Base-by-base conservation (phyloP, 2,113 vertebrate species). In the Prochilodus magdalenae region DNA sequence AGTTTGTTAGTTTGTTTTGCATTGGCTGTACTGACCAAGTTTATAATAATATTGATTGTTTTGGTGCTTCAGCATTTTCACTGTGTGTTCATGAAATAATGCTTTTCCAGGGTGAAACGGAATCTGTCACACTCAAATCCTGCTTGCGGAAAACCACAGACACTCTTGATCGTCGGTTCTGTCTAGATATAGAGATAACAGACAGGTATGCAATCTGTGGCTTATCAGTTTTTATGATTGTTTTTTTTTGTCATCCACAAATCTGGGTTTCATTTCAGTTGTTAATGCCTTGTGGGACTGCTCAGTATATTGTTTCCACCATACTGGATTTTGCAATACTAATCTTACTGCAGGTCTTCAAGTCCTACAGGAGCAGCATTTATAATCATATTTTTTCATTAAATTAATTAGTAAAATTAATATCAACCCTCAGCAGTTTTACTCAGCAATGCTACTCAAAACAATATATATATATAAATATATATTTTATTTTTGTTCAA, bases 131-230 rank as follows among this genome's bases (percentile, higher is more conserved):
- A 44, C 90, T 99, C 59, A 96, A 95, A 0, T 96, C 96, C 13
- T 99, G 98, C 65, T 88, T 94, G 67, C 96, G 94, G 87, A 97
- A 98, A 92, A 95, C 94, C 0, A 89, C 88, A 27, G 98, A 99
- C 84, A 90, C 94, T 44, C 93, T 94, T 75, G 98, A 99, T 91
- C 92, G 97, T 82, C 91, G 98, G 71, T 99, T 99, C 92, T 99
- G 98, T 88, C 95, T 99, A 79, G 98, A 99, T 40, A 92, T 99
- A 0, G 98, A 99, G 91, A 94, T 96, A 87, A 93, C 95, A 73
- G 98, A 99, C 89, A 93, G 97, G 98, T 99, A 94, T 89, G 87
- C 76, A 26, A 3, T 63, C 27, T 33, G 0, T 13, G 14, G 7
- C 24, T 10, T 0, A 2, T 22, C 3, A 27, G 27, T 29, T 12